These are phyloP conservation scores for Pseudochaenichthys georgianus DNA, from an alignment of 2,797 vertebrate genomes.

Conservation along the genomic window DNA sequence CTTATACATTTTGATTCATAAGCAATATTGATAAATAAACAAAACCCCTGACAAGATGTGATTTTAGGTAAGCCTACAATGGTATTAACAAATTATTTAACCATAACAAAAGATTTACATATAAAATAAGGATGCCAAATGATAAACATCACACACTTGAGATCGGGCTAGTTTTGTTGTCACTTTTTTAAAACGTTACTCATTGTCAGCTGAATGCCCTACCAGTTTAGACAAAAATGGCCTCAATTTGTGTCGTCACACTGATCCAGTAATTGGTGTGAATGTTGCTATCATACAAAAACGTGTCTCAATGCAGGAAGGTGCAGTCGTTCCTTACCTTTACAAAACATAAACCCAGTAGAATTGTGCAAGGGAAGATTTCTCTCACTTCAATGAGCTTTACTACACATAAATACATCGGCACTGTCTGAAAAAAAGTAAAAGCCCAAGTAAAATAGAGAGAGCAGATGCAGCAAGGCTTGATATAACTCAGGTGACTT, in stretches of 20 bases:
- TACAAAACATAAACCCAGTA: conserved; percentile 63
- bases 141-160: conserved; percentile 9
- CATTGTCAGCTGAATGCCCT: conserved; percentile 15
- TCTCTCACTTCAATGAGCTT: conserved; percentile 69
- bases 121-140: background rate
- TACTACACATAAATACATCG: conserved; percentile 71
- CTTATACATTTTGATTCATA: conserved; percentile 20
- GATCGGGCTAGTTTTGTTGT: background rate
- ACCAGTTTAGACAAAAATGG: conserved; percentile 27
- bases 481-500: conserved; percentile 85
- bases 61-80: background rate
- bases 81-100: background rate
- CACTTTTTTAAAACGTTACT: conserved; percentile 14
- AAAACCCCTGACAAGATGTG: background rate
- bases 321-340: conserved; percentile 64
- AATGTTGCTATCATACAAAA: conserved; percentile 59
- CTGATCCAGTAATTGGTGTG: conserved; percentile 57
- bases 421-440: conserved; percentile 71
- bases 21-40: conserved; percentile 15
- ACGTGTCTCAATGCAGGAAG: conserved; percentile 51
- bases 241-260: conserved; percentile 53
- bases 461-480: conserved; percentile 68
- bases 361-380: conserved; percentile 68
- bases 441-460: conserved; percentile 65
- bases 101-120: background rate